phyloP scores from a whole-genome alignment of 2,888 invertebrate species.

The Callosobruchus maculatus region DNA sequence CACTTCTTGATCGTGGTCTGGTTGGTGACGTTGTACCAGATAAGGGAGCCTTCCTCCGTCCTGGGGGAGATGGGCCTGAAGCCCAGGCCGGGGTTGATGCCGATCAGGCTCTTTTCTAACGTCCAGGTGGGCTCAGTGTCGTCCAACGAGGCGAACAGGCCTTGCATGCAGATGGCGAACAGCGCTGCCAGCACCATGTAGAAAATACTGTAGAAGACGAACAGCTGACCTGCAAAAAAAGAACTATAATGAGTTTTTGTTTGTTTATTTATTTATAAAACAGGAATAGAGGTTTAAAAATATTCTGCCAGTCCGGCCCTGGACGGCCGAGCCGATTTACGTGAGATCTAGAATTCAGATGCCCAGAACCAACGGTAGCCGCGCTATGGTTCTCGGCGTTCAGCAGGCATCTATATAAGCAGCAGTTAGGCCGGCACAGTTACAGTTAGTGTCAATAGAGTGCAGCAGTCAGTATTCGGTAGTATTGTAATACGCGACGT shows the following conservation, averaged over 20 bases:
- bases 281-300: no score
- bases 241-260: conserved; percentile 13
- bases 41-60: conserved; percentile 58
- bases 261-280: no score
- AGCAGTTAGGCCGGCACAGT: no score
- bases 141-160: conserved; percentile 69
- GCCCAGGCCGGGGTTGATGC: conserved; percentile 61
- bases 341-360: no score
- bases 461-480: no score
- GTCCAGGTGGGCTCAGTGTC: conserved; percentile 71
- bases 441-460: no score
- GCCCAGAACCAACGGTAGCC: no score
- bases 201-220: conserved; percentile 84
- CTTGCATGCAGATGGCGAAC: conserved; percentile 83
- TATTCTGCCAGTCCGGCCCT: no score
- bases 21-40: conserved; percentile 58
- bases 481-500: no score
- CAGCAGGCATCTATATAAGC: no score
- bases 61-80: conserved; percentile 58
- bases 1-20: conserved; percentile 53
- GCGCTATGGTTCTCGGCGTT: no score
- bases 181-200: conserved; percentile 78
- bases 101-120: conserved; percentile 74
- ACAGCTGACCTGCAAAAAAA: conserved; percentile 69
- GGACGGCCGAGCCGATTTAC: no score